A percentile compares a stretch with the other conserved stretches of the same genome.
These are phyloP conservation scores for Microchrysa polita DNA, from an alignment of 2,888 invertebrate species.

Conservation along the genomic window DNA sequence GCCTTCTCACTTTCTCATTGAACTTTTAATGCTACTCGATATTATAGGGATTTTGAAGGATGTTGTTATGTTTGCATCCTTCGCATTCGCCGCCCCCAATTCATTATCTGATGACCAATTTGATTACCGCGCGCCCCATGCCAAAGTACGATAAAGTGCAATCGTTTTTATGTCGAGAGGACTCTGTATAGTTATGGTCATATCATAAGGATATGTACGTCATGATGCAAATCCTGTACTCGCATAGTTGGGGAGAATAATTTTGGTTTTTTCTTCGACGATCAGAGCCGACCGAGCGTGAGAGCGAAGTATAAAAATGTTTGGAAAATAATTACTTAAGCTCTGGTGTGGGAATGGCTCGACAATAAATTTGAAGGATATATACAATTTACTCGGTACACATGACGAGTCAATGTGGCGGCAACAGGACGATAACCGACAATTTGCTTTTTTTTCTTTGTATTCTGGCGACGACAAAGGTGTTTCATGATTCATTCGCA, in stretches of 20 bases:
- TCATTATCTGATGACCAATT: conserved; percentile 33
- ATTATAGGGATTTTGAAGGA: conserved; percentile 30
- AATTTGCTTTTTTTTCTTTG: no score
- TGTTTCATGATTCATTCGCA: conserved; percentile 5
- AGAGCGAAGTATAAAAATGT: no score
- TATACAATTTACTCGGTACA: not conserved
- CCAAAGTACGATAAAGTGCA: conserved; percentile 31
- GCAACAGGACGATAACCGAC: no score
- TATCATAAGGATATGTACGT: no score
- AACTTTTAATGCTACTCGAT: conserved; percentile 12
- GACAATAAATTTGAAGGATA: not conserved
- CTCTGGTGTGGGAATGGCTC: not conserved
- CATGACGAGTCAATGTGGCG: not conserved
- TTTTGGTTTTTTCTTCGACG: no score
- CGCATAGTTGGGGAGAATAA: no score
- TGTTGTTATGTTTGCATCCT: conserved; percentile 20
- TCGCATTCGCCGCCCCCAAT: conserved; percentile 5
- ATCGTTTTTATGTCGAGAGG: not conserved
- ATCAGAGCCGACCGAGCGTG: no score
- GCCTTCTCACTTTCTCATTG: no score
- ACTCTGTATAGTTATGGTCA: no score
- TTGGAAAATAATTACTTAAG: conserved; percentile 7
- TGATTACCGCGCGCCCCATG: conserved; percentile 8
- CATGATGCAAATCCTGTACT: no score
- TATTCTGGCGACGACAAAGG: not conserved